These are phyloP conservation scores for Abramis brama DNA, from an alignment of 2,113 vertebrate genomes.

Conservation along the genomic window DNA sequence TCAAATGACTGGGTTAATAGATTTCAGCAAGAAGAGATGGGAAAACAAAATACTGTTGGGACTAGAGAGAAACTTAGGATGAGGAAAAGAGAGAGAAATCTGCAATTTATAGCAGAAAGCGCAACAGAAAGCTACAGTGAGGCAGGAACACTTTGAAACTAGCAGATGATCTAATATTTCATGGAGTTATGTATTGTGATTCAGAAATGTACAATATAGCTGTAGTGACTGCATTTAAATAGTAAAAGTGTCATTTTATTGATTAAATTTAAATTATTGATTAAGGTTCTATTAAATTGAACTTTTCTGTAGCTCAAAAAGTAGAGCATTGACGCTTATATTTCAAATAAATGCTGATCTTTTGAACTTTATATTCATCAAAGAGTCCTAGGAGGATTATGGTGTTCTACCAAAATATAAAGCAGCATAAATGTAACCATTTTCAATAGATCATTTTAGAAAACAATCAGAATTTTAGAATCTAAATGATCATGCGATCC, in stretches of 20 bases:
- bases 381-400: too few species aligned
- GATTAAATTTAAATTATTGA: not conserved
- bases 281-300: too few species aligned
- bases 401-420: not conserved
- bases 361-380: too few species aligned
- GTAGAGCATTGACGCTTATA: too few species aligned
- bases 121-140: conserved; percentile 1
- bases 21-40: conserved; percentile 52
- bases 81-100: conserved; percentile 16
- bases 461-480: not conserved
- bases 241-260: not conserved
- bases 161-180: not conserved
- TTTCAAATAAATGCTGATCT: too few species aligned
- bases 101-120: conserved; percentile 43
- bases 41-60: conserved; percentile 43
- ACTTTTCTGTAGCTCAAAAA: too few species aligned
- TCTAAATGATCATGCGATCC: not conserved
- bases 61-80: conserved; percentile 15
- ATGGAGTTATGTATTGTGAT: not conserved
- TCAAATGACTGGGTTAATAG: conserved; percentile 56
- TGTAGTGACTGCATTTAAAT: not conserved
- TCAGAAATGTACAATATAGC: not conserved
- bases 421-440: not conserved
- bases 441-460: not conserved
- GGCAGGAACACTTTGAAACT: not conserved